These are phyloP conservation scores for Diarsia brunnea DNA, from an alignment of 2,888 invertebrate genomes.

Conservation along the genomic window DNA sequence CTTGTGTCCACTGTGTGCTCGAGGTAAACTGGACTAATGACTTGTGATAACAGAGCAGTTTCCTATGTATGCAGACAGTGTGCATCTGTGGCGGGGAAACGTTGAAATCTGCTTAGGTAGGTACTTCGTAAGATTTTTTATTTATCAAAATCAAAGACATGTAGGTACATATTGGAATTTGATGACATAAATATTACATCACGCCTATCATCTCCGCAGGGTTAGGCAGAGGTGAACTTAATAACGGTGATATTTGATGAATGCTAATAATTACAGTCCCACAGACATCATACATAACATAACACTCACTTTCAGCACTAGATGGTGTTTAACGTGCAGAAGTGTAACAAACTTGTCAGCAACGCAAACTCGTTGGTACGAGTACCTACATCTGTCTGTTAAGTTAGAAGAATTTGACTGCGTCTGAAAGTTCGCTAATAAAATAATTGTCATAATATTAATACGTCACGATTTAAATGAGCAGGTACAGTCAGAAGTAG, in stretches of 20 bases:
- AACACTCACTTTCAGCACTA: neutral
- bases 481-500: too few species aligned
- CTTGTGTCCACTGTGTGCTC: conserved; percentile 36
- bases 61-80: conserved; percentile 8
- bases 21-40: conserved; percentile 29
- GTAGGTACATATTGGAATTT: too few species aligned
- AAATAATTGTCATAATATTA: too few species aligned
- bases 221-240: too few species aligned
- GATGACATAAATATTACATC: too few species aligned
- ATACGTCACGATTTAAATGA: too few species aligned
- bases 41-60: conserved; percentile 29
- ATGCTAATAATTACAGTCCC: neutral
- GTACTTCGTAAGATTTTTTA: neutral
- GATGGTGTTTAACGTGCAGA: neutral
- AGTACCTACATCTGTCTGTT: too few species aligned
- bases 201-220: too few species aligned
- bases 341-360: neutral
- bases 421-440: too few species aligned
- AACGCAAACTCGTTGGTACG: neutral
- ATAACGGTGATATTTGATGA: neutral
- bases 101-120: neutral
- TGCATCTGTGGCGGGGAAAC: neutral
- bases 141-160: neutral
- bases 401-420: too few species aligned
- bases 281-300: neutral